A percentile compares a stretch with the other conserved stretches of the same genome.
Evolutionary conservation across 1,140 invertebrate genomes (phyloP).

Genomic region (Trichonephila clavata): DNA sequence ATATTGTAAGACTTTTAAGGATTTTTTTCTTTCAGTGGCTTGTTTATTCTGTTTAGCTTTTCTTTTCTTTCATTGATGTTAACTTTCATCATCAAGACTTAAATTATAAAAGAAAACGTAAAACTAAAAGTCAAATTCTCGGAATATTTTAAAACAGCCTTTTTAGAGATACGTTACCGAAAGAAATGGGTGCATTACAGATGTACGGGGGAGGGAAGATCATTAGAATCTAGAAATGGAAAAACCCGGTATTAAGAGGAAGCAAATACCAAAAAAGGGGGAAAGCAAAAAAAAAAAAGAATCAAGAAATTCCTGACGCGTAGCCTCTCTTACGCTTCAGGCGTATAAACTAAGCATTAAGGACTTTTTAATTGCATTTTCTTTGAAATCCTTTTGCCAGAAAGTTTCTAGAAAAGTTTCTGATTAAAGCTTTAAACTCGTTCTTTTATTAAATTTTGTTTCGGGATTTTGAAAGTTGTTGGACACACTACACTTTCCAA

Average conservation of each 20-base stretch:
- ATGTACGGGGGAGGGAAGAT: neutral
- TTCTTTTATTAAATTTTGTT: slow-evolving; percentile 40
- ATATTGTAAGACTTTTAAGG: neutral
- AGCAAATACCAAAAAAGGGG: neutral
- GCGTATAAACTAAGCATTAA: slow-evolving; percentile 56
- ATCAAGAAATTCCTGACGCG: neutral
- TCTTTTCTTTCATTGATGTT: neutral
- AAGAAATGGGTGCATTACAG: neutral
- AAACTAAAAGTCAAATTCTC: slow-evolving; percentile 22
- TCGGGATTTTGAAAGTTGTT: slow-evolving; percentile 31
- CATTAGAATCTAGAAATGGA: slow-evolving; percentile 47
- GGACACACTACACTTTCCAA: neutral
- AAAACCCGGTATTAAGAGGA: slow-evolving; percentile 44
- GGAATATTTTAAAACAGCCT: slow-evolving; percentile 44
- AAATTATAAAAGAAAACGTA: slow-evolving; percentile 26
- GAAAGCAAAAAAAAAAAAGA: slow-evolving; percentile 38
- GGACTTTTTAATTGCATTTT: slow-evolving; percentile 73
- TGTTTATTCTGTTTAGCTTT: slow-evolving; percentile 20
- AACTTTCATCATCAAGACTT: slow-evolving; percentile 55
- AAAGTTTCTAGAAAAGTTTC: slow-evolving; percentile 64
- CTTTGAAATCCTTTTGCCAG: slow-evolving; percentile 56
- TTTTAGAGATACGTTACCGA: slow-evolving; percentile 17
- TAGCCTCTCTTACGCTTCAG: neutral
- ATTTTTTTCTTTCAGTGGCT: neutral
- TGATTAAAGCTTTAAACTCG: slow-evolving; percentile 63